Evolutionary conservation across 1,140 invertebrate species (phyloP).

Genomic region (Eriosoma lanigerum): DNA sequence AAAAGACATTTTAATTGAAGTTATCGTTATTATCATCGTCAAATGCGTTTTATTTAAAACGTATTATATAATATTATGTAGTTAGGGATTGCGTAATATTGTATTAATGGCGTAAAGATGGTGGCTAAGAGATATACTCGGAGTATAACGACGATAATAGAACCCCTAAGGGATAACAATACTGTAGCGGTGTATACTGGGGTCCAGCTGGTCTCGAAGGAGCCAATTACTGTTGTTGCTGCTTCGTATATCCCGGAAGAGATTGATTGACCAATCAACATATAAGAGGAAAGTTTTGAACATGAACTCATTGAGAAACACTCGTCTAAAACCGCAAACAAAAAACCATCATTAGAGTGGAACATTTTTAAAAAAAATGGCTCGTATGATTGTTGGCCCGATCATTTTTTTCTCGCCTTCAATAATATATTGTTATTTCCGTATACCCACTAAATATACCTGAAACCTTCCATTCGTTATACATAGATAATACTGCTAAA

Average conservation of each 20-base stretch:
- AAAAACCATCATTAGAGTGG: too few species aligned
- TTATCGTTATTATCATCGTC: too few species aligned
- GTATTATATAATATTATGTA: too few species aligned
- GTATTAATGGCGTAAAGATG: conserved; percentile 21
- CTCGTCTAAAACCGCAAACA: not conserved
- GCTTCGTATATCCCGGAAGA: conserved; percentile 9
- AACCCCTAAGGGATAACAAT: conserved; percentile 33
- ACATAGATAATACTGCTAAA: too few species aligned
- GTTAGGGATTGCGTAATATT: not conserved
- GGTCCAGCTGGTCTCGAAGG: conserved; percentile 40
- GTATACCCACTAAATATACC: too few species aligned
- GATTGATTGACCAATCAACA: conserved; percentile 45
- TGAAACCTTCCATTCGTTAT: too few species aligned
- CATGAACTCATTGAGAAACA: conserved; percentile 8
- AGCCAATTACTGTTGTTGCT: conserved; percentile 40
- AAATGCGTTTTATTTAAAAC: conserved; percentile 11
- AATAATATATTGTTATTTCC: too few species aligned
- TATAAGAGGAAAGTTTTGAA: conserved; percentile 8
- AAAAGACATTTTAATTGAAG: too few species aligned
- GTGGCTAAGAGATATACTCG: not conserved
- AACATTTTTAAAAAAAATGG: too few species aligned
- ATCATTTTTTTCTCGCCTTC: too few species aligned
- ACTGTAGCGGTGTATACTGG: not conserved
- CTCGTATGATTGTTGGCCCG: too few species aligned
- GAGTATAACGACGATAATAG: conserved; percentile 25